Percentiles rank a stretch among this genome's conserved stretches.
Evolutionary conservation across 1,140 invertebrate species (phyloP).

Genomic region (Drosophila yakuba): DNA sequence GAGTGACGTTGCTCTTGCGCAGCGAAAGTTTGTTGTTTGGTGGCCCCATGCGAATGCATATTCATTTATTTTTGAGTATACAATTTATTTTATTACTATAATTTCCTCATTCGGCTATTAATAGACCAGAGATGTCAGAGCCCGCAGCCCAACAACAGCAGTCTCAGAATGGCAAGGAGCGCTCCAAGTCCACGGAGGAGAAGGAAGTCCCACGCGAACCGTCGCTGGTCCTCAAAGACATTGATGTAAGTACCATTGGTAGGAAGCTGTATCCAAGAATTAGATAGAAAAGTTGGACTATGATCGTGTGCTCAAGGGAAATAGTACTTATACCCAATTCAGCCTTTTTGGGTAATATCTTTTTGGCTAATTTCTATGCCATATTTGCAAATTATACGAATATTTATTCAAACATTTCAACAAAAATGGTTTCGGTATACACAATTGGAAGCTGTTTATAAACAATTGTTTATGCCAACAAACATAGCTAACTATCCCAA

Average conservation of each 20-base stretch:
- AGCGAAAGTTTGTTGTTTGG: conserved; percentile 33
- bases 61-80: conserved; percentile 65
- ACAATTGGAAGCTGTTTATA: background rate
- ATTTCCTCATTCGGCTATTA: conserved; percentile 70
- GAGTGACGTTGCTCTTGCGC: conserved; percentile 54
- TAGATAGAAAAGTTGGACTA: background rate
- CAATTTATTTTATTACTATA: conserved; percentile 63
- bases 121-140: conserved; percentile 77
- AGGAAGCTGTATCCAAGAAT: background rate
- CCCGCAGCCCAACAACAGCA: conserved; percentile 71
- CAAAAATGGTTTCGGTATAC: background rate
- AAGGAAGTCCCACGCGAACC: conserved; percentile 91
- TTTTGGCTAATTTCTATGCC: background rate
- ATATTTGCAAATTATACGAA: background rate
- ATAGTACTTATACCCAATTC: no score
- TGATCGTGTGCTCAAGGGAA: no score
- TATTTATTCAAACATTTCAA: background rate
- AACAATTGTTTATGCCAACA: no score
- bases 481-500: no score
- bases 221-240: conserved; percentile 92
- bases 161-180: conserved; percentile 79
- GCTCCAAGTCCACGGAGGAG: conserved; percentile 86
- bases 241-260: conserved; percentile 87
- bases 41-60: conserved; percentile 17
- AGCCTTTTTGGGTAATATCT: no score